Evolutionary conservation across 2,888 invertebrate species (phyloP), one percentile per base, ranked within the genome.

Genomic region (Leptopilina myrica): DNA sequence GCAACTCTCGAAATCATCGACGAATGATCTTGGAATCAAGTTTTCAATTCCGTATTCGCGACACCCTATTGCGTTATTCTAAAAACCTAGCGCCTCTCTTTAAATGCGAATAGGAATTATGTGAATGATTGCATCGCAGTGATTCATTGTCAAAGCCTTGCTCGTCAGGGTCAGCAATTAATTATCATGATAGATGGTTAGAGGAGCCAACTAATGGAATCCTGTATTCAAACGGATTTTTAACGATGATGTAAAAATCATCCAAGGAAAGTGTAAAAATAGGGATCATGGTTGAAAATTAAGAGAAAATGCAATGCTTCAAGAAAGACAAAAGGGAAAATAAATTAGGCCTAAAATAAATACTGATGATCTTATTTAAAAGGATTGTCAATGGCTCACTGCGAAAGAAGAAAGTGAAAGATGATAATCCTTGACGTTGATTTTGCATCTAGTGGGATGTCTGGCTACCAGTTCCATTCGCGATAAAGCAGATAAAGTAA

Each of bases 1-100:
- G 67, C 20, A 20, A 49, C 81, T 75, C 78, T 83, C 86, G 83
- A 86, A 87, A 87, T 87, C 88, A 88, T 87, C 87, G 89, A 88
- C 86, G 86, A 83, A 83, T 86, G 86, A 86, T 88, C 87, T 84
- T 80, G 82, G 84, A 85, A 81, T 84, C 81, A 88, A 87, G 86
- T 88, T 87, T 88, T 89, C 88, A 88, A 89, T 89, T 88, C 88
- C 86, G 87, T 87, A 20, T 20, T 20, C 20, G 88, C 87, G 88
- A 90, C 89, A 89, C 86, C 86, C 87, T 85, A 86, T 85, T 84
- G 82, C 79, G 84, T 86, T 85, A 84, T 86, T 86, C 85, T 83
- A 86, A 84, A 86, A 84, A 86, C 81, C 81, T 84, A 84, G 84
- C 33, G 49, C 43, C 59, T 75, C 59, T 75, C 64, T 15, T 59